These are phyloP conservation scores for Sycobia sp. DNA, from an alignment of 1,140 invertebrate species.

Conservation along the genomic window DNA sequence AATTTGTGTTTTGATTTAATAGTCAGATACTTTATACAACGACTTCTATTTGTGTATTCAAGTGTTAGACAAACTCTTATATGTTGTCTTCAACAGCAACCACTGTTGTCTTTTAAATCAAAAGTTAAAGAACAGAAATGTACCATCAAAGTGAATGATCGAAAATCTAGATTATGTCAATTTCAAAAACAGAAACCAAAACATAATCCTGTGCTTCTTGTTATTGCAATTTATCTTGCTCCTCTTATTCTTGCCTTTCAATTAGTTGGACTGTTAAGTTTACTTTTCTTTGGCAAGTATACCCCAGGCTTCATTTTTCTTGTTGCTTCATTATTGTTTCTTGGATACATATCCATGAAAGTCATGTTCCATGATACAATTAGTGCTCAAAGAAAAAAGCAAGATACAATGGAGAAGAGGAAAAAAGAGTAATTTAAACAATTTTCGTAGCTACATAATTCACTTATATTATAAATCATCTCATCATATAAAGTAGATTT, in stretches of 20 bases:
- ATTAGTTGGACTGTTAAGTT: conserved; percentile 41
- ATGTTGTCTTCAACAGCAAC: conserved; percentile 30
- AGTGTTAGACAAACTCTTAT: conserved; percentile 37
- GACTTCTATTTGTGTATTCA: conserved; percentile 46
- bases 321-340: conserved; percentile 45
- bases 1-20: conserved; percentile 47
- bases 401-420: conserved; percentile 39
- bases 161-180: conserved; percentile 13
- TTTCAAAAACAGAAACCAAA: conserved; percentile 39
- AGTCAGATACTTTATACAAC: conserved; percentile 41
- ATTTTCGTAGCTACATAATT: too few species aligned
- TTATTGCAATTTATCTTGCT: conserved; percentile 50
- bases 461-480: neutral
- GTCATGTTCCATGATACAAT: conserved; percentile 46
- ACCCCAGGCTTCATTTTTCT: conserved; percentile 58
- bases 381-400: conserved; percentile 29
- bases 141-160: neutral
- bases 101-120: conserved; percentile 1
- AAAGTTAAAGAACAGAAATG: conserved; percentile 2
- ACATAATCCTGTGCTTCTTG: conserved; percentile 36
- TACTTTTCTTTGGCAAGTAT: conserved; percentile 49
- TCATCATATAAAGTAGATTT: conserved; percentile 3
- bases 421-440: conserved; percentile 25
- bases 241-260: conserved; percentile 48
- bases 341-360: conserved; percentile 50